Conservation (phyloP, 2,113 vertebrate genomes). For the Gila orcuttii region DNA sequence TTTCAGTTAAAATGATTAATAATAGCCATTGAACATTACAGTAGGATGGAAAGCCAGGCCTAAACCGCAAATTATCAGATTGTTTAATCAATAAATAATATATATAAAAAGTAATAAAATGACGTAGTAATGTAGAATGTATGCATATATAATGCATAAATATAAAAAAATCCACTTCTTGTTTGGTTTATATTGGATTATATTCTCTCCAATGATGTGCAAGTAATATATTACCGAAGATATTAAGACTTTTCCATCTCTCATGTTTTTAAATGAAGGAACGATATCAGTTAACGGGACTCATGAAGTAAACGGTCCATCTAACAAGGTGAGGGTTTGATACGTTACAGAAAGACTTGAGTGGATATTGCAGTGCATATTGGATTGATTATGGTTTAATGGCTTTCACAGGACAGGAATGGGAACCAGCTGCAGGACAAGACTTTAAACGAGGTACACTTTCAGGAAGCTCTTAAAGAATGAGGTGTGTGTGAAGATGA, state of each 20-base stretch:
- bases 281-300: slow-evolving; percentile 81
- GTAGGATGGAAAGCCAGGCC: no score
- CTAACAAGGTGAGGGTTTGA: not conserved
- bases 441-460: slow-evolving; percentile 78
- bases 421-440: slow-evolving; percentile 85
- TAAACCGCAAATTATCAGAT: no score
- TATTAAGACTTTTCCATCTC: not conserved
- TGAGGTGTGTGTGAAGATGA: not conserved
- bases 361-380: not conserved
- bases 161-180: not conserved
- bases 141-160: not conserved
- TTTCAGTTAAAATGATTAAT: no score
- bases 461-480: not conserved
- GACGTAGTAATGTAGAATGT: not conserved
- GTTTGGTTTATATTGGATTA: not conserved
- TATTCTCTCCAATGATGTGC: not conserved
- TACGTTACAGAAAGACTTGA: not conserved
- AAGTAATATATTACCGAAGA: not conserved
- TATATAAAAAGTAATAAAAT: no score
- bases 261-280: slow-evolving; percentile 73
- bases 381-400: not conserved
- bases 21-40: no score
- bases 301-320: slow-evolving; percentile 65
- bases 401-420: slow-evolving; percentile 82
- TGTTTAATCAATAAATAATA: no score